Conservation (phyloP, 2,113 vertebrate genomes). For the Antennarius striatus region DNA sequence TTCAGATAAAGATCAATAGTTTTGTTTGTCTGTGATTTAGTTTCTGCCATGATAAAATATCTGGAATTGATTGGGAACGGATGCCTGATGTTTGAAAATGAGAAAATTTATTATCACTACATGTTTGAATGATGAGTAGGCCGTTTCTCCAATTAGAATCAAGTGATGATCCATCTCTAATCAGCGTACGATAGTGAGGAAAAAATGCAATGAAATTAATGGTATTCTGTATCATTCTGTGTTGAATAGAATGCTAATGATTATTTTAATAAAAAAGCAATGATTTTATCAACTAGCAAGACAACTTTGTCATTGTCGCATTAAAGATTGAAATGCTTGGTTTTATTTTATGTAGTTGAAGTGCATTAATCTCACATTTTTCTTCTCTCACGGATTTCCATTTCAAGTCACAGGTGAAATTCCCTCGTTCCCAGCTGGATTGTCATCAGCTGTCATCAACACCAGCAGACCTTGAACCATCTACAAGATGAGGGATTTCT, state of each 20-base stretch:
- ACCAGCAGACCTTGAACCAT: slow-evolving; percentile 78
- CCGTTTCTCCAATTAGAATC: slow-evolving; percentile 7
- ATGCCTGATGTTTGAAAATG: slow-evolving; percentile 17
- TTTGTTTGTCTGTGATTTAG: slow-evolving; percentile 37
- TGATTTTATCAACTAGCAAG: too few species aligned
- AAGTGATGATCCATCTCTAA: slow-evolving; percentile 11
- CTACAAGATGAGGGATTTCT: slow-evolving; percentile 78
- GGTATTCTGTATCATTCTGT: slow-evolving; percentile 12
- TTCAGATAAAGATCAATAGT: slow-evolving; percentile 57
- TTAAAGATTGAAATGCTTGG: not conserved
- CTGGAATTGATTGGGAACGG: slow-evolving; percentile 30
- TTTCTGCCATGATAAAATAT: slow-evolving; percentile 34
- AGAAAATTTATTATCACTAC: slow-evolving; percentile 12
- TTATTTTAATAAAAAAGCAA: slow-evolving; percentile 1
- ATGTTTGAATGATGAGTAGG: slow-evolving; percentile 21
- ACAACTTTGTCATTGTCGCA: too few species aligned
- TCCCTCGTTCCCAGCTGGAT: slow-evolving; percentile 57
- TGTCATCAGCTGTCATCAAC: slow-evolving; percentile 80
- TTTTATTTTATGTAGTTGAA: slow-evolving; percentile 11
- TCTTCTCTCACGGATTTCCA: slow-evolving; percentile 31
- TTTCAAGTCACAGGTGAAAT: slow-evolving; percentile 66
- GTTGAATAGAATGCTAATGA: slow-evolving; percentile 5
- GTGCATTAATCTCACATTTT: not conserved
- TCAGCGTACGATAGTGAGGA: not conserved
- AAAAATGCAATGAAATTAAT: slow-evolving; percentile 1